A percentile compares a stretch with the other conserved stretches of the same genome.
These are phyloP conservation scores for Caenorhabditis zanzibari DNA, from an alignment of 2,888 invertebrate genomes.

Conservation along the genomic window DNA sequence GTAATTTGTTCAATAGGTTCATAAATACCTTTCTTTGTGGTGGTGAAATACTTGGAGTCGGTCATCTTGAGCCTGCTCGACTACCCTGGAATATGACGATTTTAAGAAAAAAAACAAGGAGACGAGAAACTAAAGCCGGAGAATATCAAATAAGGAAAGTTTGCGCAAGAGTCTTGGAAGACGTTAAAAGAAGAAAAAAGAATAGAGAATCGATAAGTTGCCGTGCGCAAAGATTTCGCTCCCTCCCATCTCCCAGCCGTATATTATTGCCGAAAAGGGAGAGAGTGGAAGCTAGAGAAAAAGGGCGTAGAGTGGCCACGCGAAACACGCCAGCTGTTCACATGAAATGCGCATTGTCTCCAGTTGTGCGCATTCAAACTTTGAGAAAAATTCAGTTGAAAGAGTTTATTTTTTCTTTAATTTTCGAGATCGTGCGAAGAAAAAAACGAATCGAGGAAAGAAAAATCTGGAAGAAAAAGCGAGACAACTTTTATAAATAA, in stretches of 20 bases:
- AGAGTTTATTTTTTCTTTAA: neutral
- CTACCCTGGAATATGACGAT: constrained; percentile 21
- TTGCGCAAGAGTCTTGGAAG: constrained; percentile 6
- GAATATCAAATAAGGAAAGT: constrained; percentile 15
- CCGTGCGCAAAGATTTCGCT: constrained; percentile 39
- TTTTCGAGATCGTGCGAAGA: no score
- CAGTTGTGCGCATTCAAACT: neutral
- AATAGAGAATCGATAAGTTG: constrained; percentile 23
- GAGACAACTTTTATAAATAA: no score
- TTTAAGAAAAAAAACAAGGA: neutral
- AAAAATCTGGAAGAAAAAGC: no score
- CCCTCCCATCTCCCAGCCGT: constrained; percentile 5
- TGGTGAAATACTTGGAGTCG: constrained; percentile 99
- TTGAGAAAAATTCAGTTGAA: neutral
- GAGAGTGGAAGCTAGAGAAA: constrained; percentile 40
- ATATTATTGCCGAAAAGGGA: constrained; percentile 27
- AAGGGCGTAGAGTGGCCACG: constrained; percentile 47
- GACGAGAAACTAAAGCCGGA: neutral
- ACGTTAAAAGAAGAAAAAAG: constrained; percentile 4
- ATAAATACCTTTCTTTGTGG: constrained; percentile 92
- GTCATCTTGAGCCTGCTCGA: constrained; percentile 88
- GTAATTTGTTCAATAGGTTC: neutral
- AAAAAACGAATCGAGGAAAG: no score
- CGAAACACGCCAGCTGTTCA: constrained; percentile 4
- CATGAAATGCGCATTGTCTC: neutral